phyloP scores from a whole-genome alignment of 2,797 vertebrate genomes.

The Somateria mollissima region DNA sequence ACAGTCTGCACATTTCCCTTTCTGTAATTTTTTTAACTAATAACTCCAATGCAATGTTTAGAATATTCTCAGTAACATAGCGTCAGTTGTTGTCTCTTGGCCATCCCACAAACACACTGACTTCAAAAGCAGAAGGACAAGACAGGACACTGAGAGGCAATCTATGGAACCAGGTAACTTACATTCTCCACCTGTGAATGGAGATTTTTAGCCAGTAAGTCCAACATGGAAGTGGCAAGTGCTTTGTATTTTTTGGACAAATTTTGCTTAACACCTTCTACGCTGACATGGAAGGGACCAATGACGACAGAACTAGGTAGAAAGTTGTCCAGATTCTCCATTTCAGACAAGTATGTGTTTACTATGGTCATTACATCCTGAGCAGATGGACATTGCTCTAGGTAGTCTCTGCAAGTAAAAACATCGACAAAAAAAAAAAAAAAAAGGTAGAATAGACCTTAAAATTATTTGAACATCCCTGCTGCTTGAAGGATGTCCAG shows the following conservation, averaged over 20 bases:
- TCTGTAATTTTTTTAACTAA: not conserved
- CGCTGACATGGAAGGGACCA: conserved; percentile 86
- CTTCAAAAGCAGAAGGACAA: not conserved
- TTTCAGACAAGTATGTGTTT: conserved; percentile 81
- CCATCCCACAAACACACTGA: not conserved
- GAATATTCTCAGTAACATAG: not conserved
- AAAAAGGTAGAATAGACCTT: not conserved
- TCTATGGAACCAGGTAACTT: conserved; percentile 59
- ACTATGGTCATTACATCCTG: conserved; percentile 82
- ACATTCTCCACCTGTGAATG: conserved; percentile 83
- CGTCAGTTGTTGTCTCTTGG: not conserved
- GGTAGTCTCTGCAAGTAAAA: conserved; percentile 77
- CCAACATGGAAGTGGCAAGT: conserved; percentile 83
- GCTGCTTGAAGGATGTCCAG: not conserved
- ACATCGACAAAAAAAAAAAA: not conserved
- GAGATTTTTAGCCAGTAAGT: conserved; percentile 82
- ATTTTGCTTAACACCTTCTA: conserved; percentile 81
- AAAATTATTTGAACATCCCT: not conserved
- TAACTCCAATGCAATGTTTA: not conserved
- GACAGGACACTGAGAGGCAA: not conserved
- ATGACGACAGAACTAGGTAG: conserved; percentile 86
- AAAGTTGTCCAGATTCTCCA: conserved; percentile 77
- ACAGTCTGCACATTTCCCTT: not conserved
- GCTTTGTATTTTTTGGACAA: conserved; percentile 83
- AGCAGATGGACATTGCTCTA: conserved; percentile 73